phyloP scores from a whole-genome alignment of 2,888 invertebrate species.

The Yponomeuta cagnagella region DNA sequence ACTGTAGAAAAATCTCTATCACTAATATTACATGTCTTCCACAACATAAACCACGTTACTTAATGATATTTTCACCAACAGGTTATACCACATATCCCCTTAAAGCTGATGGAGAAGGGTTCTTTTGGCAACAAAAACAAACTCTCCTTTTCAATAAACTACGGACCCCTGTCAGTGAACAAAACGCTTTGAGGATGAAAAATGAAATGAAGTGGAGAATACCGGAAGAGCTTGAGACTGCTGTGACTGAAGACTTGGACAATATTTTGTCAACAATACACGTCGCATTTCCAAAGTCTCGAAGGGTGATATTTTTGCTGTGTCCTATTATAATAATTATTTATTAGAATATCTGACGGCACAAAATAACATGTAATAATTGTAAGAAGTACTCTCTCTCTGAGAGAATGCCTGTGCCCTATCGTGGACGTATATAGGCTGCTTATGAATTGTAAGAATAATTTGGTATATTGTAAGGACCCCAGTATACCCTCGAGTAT shows the following conservation, averaged over 20 bases:
- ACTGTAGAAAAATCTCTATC: no score
- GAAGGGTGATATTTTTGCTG: no score
- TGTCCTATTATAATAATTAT: no score
- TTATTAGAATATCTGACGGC: no score
- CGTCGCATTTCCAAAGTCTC: no score
- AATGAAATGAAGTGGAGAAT: conserved; percentile 71
- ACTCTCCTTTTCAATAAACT: conserved; percentile 54
- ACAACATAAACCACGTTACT: conserved; percentile 34
- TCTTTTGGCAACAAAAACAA: conserved; percentile 44
- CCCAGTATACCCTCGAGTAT: no score
- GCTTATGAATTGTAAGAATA: no score
- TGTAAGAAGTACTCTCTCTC: no score
- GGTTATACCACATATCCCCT: conserved; percentile 33
- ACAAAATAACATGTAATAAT: no score
- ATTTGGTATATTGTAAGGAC: no score
- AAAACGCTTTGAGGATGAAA: conserved; percentile 69
- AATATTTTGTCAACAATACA: neutral
- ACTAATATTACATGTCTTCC: neutral
- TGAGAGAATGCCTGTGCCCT: no score
- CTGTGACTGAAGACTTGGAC: neutral
- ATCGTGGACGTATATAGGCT: no score
- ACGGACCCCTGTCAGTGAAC: conserved; percentile 61
- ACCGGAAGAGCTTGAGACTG: neutral
- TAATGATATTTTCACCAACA: conserved; percentile 44
- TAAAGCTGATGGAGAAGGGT: conserved; percentile 55